These are phyloP conservation scores for Pheucticus melanocephalus DNA, from an alignment of 2,113 vertebrate species.

Conservation along the genomic window DNA sequence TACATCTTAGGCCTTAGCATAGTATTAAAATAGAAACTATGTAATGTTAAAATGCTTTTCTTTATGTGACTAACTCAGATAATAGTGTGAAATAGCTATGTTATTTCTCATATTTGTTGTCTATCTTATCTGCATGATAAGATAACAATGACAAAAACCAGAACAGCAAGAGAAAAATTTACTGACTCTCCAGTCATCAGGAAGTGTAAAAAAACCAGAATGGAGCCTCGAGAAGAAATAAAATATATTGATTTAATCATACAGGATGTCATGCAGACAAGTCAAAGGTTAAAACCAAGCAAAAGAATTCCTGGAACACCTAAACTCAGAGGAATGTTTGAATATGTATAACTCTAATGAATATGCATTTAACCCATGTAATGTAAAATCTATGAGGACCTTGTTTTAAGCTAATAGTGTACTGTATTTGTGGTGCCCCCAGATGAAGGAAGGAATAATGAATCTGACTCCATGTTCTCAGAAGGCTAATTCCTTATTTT, in stretches of 20 bases:
- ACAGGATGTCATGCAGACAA: background rate
- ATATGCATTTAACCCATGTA: background rate
- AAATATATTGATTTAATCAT: background rate
- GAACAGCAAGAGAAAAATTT: background rate
- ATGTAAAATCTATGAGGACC: background rate
- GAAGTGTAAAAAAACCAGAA: background rate
- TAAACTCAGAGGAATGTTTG: background rate
- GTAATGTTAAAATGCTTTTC: background rate
- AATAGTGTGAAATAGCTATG: background rate
- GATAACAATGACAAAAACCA: background rate
- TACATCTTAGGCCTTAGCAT: background rate
- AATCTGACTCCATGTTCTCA: too few relatives aligned
- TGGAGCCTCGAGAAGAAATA: background rate
- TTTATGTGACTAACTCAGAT: background rate
- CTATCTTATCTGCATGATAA: background rate
- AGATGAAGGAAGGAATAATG: too few relatives aligned
- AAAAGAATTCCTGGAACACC: background rate
- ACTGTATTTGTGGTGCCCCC: too few relatives aligned
- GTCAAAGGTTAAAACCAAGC: background rate
- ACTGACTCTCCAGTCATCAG: background rate
- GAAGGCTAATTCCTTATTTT: too few relatives aligned
- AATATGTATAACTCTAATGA: background rate
- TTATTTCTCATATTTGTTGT: background rate
- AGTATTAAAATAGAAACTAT: background rate
- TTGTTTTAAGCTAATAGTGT: background rate